Percentiles rank a stretch among this genome's conserved stretches.
phyloP scores from a whole-genome alignment of 2,797 vertebrate genomes.

The Clarias laeviceps region DNA sequence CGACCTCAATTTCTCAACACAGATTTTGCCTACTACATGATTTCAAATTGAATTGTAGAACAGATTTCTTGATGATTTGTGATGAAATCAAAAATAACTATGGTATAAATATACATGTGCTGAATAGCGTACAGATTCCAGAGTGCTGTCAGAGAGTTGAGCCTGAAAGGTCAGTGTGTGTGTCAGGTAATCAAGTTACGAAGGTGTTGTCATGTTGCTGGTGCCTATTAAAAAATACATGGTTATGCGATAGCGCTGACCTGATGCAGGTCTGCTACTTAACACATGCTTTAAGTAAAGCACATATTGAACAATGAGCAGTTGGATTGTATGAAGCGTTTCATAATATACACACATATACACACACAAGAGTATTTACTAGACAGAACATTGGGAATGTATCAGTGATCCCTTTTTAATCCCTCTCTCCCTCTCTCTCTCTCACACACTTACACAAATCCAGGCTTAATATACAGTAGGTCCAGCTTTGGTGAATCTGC shows the following conservation, averaged over 20 bases:
- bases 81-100: background rate
- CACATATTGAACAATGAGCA: conserved; percentile 37
- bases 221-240: conserved; percentile 74
- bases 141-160: conserved; percentile 14
- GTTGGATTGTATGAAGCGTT: conserved; percentile 33
- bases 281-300: conserved; percentile 59
- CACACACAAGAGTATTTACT: background rate
- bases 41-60: background rate
- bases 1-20: conserved; percentile 71
- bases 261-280: conserved; percentile 60
- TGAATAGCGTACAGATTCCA: conserved; percentile 13
- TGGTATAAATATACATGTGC: background rate
- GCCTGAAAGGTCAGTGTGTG: conserved; percentile 48
- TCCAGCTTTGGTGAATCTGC: background rate
- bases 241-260: conserved; percentile 71
- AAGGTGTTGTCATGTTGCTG: conserved; percentile 61
- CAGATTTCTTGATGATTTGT: background rate
- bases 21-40: background rate
- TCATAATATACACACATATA: background rate
- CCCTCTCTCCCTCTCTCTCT: background rate
- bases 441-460: background rate
- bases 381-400: background rate
- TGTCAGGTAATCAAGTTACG: conserved; percentile 55
- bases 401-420: background rate
- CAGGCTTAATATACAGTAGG: background rate